A percentile compares a stretch with the other conserved stretches of the same genome.
Conservation (phyloP, 2,113 vertebrate species). For the Pterocles orientalis region DNA sequence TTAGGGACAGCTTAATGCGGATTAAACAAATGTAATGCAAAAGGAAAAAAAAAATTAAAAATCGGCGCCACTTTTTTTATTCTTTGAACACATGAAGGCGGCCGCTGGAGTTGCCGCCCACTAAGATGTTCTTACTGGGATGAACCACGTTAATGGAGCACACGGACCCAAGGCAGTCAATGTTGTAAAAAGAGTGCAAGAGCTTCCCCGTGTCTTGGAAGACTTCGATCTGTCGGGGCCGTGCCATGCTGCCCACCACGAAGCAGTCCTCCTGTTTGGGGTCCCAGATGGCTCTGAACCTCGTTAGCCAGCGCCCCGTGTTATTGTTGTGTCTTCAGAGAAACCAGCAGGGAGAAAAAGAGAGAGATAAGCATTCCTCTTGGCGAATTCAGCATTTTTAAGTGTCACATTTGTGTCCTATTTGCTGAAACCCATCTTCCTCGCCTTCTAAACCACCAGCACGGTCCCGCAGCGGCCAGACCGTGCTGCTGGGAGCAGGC, state of each 20-base stretch:
- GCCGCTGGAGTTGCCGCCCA: constrained; percentile 84
- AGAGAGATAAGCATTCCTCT: background rate
- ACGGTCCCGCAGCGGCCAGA: too few relatives aligned
- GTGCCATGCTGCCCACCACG: constrained; percentile 80
- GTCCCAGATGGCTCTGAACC: constrained; percentile 88
- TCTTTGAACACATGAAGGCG: constrained; percentile 82
- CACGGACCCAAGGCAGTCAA: constrained; percentile 75
- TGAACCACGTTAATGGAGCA: constrained; percentile 84
- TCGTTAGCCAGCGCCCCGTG: constrained; percentile 81
- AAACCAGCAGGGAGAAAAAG: background rate
- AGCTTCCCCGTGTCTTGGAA: constrained; percentile 78
- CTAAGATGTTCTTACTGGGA: constrained; percentile 77
- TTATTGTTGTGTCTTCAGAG: constrained; percentile 74
- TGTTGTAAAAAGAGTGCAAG: constrained; percentile 72
- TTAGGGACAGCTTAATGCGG: fast-evolving
- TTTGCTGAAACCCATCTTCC: background rate
- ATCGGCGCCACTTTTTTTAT: background rate
- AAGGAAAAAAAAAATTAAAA: too few relatives aligned
- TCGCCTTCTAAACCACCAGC: background rate
- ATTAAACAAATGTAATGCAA: background rate
- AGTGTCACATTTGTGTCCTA: fast-evolving
- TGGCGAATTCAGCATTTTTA: fast-evolving
- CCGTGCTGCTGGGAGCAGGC: background rate
- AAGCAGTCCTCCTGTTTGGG: constrained; percentile 87
- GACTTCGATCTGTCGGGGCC: constrained; percentile 74